Percentiles rank a stretch among this genome's conserved stretches.
phyloP scores from a whole-genome alignment of 2,888 invertebrate species.

The Ormyrus rosae region DNA sequence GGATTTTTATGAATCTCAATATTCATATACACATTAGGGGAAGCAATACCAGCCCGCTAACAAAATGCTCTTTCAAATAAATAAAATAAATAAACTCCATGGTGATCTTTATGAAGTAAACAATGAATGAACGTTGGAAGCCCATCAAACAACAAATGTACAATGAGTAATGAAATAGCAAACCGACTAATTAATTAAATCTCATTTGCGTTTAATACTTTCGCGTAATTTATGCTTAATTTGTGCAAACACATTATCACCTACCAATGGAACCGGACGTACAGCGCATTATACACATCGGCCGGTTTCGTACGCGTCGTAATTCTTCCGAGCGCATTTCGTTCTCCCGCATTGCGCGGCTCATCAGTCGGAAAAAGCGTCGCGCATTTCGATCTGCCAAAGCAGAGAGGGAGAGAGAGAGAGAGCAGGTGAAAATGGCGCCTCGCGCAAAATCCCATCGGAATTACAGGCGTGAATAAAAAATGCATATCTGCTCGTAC shows the following conservation, averaged over 20 bases:
- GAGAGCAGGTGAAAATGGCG: constrained; percentile 26
- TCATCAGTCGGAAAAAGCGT: constrained; percentile 35
- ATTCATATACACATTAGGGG: too few species aligned
- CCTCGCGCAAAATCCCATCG: constrained; percentile 67
- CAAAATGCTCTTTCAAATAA: too few species aligned
- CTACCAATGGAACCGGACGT: too few species aligned
- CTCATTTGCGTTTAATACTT: too few species aligned
- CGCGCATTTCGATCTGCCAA: not conserved
- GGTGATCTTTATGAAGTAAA: too few species aligned
- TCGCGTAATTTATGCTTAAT: not conserved
- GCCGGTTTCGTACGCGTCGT: not conserved
- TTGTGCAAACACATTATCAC: constrained; percentile 7
- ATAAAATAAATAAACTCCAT: too few species aligned
- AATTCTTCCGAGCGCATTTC: constrained; percentile 39
- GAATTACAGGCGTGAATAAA: constrained; percentile 69
- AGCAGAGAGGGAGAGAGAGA: not conserved
- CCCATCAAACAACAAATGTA: too few species aligned
- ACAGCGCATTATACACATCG: not conserved
- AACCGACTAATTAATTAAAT: too few species aligned
- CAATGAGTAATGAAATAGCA: too few species aligned
- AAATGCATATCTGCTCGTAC: constrained; percentile 64
- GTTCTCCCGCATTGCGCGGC: constrained; percentile 13
- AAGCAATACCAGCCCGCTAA: too few species aligned
- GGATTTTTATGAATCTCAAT: too few species aligned
- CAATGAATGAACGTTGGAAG: too few species aligned